A percentile compares a stretch with the other conserved stretches of the same genome.
These are phyloP conservation scores for Andrena minutula DNA, from an alignment of 2,888 invertebrate genomes.

Conservation along the genomic window DNA sequence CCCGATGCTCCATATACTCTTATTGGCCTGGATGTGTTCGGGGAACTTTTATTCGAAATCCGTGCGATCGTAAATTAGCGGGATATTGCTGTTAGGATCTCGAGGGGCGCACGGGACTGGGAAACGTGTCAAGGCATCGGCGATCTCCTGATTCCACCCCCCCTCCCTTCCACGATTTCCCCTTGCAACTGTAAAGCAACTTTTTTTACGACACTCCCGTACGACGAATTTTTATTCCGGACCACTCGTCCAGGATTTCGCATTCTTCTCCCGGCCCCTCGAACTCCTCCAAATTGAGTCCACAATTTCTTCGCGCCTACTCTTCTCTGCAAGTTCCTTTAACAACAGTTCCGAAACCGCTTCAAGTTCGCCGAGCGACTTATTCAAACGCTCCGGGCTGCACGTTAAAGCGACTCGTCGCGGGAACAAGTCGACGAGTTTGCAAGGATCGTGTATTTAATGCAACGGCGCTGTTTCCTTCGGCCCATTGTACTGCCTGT, in stretches of 20 bases:
- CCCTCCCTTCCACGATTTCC: background rate
- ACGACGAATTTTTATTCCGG: background rate
- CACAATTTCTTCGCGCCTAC: slow-evolving; percentile 1
- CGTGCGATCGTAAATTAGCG: slow-evolving; percentile 16
- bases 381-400: background rate
- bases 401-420: slow-evolving; percentile 1
- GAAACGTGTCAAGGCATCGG: background rate
- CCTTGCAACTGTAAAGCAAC: background rate
- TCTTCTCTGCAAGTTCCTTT: background rate
- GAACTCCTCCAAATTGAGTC: slow-evolving; percentile 18
- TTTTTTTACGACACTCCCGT: background rate
- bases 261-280: background rate
- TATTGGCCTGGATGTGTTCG: slow-evolving; percentile 28
- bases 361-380: slow-evolving; percentile 4
- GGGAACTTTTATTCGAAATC: slow-evolving; percentile 9
- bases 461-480: background rate
- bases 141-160: background rate
- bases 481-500: background rate
- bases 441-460: slow-evolving; percentile 21
- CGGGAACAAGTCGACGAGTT: background rate
- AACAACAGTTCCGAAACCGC: slow-evolving; percentile 13
- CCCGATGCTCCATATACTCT: slow-evolving; percentile 20
- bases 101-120: background rate
- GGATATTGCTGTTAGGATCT: background rate
- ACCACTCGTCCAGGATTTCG: background rate